Evolutionary conservation across 2,113 vertebrate species (phyloP).

Genomic region (Callocephalon fimbriatum): DNA sequence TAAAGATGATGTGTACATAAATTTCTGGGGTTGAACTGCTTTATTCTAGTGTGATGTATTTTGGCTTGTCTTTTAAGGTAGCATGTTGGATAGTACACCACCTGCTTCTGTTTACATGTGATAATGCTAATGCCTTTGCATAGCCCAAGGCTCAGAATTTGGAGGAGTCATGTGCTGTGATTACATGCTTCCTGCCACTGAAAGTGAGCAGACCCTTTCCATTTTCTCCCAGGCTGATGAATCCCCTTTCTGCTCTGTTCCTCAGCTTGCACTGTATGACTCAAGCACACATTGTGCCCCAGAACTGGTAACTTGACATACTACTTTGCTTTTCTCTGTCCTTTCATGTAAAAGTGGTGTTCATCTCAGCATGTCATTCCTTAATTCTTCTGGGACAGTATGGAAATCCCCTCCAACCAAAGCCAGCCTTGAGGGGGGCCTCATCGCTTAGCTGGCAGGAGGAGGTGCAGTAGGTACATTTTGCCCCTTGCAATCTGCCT

Average conservation of each 20-base stretch:
- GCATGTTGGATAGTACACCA: not conserved
- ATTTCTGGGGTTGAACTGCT: not conserved
- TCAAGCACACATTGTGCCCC: not conserved
- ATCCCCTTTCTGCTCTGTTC: not conserved
- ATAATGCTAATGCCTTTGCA: not conserved
- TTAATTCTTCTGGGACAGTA: not conserved
- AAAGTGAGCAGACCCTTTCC: not conserved
- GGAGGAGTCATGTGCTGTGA: not conserved
- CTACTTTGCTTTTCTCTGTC: not conserved
- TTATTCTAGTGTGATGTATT: not conserved
- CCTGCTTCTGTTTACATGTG: not conserved
- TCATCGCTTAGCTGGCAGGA: not conserved
- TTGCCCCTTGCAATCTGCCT: not conserved
- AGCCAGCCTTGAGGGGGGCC: not conserved
- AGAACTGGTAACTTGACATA: not conserved
- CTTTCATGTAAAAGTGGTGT: not conserved
- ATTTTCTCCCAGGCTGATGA: not conserved
- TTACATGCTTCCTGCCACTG: not conserved
- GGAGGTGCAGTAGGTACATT: not conserved
- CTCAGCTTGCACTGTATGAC: not conserved
- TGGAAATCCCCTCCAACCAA: not conserved
- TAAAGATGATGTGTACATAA: not conserved
- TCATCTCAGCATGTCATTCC: not conserved
- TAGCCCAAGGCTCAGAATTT: not conserved
- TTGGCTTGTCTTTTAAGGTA: not conserved